Evolutionary conservation across 2,113 vertebrate species (phyloP), one percentile per base, ranked within the genome.

Genomic region (Vicugna pacos): DNA sequence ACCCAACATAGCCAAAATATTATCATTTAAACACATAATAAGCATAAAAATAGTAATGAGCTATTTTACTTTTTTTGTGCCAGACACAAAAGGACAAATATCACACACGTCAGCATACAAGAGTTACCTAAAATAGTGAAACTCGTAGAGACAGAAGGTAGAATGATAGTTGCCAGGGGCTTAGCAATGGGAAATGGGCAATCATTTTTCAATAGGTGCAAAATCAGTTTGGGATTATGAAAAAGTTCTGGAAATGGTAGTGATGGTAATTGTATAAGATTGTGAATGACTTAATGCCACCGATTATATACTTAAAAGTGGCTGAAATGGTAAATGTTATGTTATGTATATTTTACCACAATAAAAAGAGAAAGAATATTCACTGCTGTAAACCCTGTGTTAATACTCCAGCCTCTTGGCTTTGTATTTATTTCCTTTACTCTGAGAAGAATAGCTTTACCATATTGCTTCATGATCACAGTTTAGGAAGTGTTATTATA

Each of bases 371-470:
- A 56, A 48, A 73, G 30, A 38, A 76, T 83, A 75, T 50, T 42
- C 17, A 30, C 56, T 56, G 10, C 87, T 93, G 14, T 60, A 30
- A 93, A 28, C 56, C 2, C 30, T 73, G 6, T 58, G 56, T 69
- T 46, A 85, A 72, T 46, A 72, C 38, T 22, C 10, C 3, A 70
- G 24, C 1, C 48, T 76, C 56, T 93, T 60, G 54, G 35, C 28
- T 58, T 91, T 64, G 35, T 72, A 52, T 94, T 84, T 20, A 15
- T 94, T 80, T 50, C 60, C 14, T 76, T 76, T 85, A 75, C 42
- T 93, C 83, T 52, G 42, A 35, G 72, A 79, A 89, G 32, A 91
- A 89, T 48, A 80, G 54, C 42, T 95, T 91, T 30, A 30, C 52
- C 5, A 5, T 75, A 5, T 64, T 67, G 54, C 56, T 93, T 82